A percentile compares a stretch with the other conserved stretches of the same genome.
Conservation (phyloP, 2,797 vertebrate species). For the Ciconia nigra region DNA sequence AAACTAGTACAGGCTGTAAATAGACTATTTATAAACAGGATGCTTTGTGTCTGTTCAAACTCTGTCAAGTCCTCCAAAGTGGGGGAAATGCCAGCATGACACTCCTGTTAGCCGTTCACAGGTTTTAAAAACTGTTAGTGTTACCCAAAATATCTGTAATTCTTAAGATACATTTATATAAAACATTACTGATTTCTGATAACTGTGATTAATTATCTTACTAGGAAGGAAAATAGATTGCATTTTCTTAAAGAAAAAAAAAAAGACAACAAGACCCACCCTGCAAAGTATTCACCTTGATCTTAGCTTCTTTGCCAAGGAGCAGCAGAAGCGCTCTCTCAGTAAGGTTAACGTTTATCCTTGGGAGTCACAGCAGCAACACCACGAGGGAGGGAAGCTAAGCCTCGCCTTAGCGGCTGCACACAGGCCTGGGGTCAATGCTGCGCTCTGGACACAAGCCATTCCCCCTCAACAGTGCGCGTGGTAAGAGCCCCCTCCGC, state of each 20-base stretch:
- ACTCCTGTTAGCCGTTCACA: not conserved
- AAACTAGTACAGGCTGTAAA: not conserved
- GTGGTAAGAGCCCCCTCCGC: not conserved
- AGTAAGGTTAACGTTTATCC: too few relatives aligned
- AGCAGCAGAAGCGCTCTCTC: not conserved
- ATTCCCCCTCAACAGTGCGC: not conserved
- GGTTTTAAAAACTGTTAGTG: not conserved
- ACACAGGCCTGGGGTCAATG: not conserved
- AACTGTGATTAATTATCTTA: not conserved
- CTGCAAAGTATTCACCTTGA: not conserved
- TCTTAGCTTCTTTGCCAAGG: not conserved
- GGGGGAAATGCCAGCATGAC: not conserved
- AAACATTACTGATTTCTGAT: not conserved
- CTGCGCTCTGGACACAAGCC: not conserved
- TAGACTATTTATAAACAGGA: slow-evolving; percentile 30
- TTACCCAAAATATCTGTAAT: not conserved
- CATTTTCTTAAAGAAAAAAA: not conserved
- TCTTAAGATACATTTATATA: not conserved
- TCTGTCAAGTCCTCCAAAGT: not conserved
- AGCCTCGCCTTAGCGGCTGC: not conserved
- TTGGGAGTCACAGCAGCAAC: not conserved
- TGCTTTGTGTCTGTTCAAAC: not conserved
- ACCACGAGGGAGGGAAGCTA: not conserved
- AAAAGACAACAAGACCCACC: not conserved
- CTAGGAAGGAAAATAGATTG: not conserved